Percentiles rank a stretch among this genome's conserved stretches.
Evolutionary conservation across 2,113 vertebrate species (phyloP).

Genomic region (Proteles cristata): DNA sequence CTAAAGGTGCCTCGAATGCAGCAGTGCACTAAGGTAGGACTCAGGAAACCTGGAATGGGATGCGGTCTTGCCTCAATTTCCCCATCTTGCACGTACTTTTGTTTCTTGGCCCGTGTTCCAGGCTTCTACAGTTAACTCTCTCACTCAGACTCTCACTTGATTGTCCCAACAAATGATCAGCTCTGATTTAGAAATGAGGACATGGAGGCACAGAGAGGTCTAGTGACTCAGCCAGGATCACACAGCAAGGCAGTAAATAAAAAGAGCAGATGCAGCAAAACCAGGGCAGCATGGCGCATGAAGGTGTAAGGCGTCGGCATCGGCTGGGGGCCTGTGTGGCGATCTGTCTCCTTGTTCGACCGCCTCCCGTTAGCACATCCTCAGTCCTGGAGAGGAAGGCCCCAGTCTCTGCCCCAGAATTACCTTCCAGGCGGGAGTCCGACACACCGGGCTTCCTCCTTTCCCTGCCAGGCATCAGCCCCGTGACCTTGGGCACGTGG

Average conservation of each 20-base stretch:
- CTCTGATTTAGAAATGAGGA: background rate
- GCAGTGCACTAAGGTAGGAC: background rate
- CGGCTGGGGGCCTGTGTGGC: too few species aligned
- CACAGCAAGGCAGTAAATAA: background rate
- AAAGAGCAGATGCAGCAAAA: background rate
- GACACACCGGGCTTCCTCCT: background rate
- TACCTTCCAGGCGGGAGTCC: background rate
- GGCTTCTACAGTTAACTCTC: background rate
- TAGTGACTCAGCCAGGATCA: background rate
- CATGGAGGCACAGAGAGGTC: background rate
- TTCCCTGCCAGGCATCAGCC: background rate
- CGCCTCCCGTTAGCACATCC: fast-evolving
- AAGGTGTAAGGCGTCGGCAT: too few species aligned
- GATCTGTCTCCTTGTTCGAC: background rate
- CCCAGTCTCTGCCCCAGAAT: too few species aligned
- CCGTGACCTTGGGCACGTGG: background rate
- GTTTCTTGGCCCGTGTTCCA: background rate
- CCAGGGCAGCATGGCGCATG: background rate
- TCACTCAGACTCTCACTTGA: background rate
- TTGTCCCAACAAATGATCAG: background rate
- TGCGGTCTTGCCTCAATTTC: background rate
- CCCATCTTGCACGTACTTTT: background rate
- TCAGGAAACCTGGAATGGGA: background rate
- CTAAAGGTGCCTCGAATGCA: background rate
- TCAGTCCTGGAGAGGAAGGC: background rate